phyloP scores from a whole-genome alignment of 2,797 vertebrate species.

The Orestias chungarensis region DNA sequence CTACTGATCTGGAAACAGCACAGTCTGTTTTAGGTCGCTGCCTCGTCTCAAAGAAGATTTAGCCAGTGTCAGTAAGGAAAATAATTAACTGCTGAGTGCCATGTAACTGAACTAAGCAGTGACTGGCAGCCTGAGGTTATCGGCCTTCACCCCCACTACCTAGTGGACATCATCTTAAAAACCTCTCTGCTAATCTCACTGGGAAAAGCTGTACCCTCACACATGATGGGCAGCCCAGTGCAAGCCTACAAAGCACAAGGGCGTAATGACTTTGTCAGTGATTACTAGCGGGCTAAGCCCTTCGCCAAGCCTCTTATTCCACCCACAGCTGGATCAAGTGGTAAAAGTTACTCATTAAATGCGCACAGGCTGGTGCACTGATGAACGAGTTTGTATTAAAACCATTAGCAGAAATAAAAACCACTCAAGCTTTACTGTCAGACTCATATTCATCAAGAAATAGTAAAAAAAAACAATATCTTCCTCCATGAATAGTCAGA shows the following conservation, averaged over 20 bases:
- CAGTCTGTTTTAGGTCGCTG: conserved; percentile 52
- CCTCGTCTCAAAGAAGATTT: conserved; percentile 69
- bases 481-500: no score
- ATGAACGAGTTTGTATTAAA: conserved; percentile 17
- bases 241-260: conserved; percentile 60
- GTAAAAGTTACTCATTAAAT: conserved; percentile 68
- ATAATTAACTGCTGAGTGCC: conserved; percentile 41
- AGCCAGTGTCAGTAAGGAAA: conserved; percentile 48
- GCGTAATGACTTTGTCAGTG: conserved; percentile 73
- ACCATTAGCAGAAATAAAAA: not conserved
- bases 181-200: conserved; percentile 27
- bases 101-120: conserved; percentile 4
- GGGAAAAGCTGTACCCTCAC: conserved; percentile 20
- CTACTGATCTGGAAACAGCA: conserved; percentile 50
- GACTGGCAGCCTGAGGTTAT: conserved; percentile 1
- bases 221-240: conserved; percentile 23
- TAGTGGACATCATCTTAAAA: conserved; percentile 14
- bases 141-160: conserved; percentile 7
- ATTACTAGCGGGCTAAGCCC: conserved; percentile 73
- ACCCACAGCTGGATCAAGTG: conserved; percentile 67
- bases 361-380: conserved; percentile 9
- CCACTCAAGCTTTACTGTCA: no score
- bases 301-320: conserved; percentile 76
- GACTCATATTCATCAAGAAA: no score
- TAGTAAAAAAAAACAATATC: no score